phyloP scores from a whole-genome alignment of 2,888 invertebrate genomes.

The Meiosimyza decipiens region DNA sequence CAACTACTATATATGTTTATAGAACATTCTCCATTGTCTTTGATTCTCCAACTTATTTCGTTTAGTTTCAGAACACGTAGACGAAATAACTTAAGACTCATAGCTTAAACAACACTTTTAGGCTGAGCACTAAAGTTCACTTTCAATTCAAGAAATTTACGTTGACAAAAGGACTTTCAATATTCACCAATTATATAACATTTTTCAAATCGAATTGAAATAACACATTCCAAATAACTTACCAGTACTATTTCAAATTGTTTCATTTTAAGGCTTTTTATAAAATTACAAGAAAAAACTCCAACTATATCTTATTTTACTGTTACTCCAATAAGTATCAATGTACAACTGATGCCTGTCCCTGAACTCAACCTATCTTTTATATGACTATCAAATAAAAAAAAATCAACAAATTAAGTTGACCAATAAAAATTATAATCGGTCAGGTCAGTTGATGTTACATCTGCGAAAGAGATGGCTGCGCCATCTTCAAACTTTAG shows the following conservation, averaged over 20 bases:
- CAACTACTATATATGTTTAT: too few species aligned
- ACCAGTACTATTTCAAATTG: conserved; percentile 53
- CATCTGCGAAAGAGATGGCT: background rate
- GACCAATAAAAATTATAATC: background rate
- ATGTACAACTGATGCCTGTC: conserved; percentile 36
- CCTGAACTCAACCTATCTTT: conserved; percentile 35
- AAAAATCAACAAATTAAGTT: conserved; percentile 10
- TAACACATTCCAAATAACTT: conserved; percentile 36
- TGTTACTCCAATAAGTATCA: conserved; percentile 33
- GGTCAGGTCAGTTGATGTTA: too few species aligned
- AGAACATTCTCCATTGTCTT: too few species aligned
- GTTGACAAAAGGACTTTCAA: background rate
- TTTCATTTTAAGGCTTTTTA: conserved; percentile 50
- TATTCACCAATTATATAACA: too few species aligned
- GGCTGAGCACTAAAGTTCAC: too few species aligned
- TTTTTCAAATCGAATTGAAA: too few species aligned
- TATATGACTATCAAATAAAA: conserved; percentile 36
- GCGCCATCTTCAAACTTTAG: conserved; percentile 2
- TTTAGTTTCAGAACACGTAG: too few species aligned
- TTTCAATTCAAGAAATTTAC: too few species aligned
- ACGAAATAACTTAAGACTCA: too few species aligned
- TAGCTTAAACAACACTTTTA: too few species aligned
- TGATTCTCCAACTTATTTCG: too few species aligned
- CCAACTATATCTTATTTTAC: background rate
- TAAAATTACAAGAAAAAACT: background rate